Percentiles rank a stretch among this genome's conserved stretches.
phyloP scores from a whole-genome alignment of 2,797 vertebrate genomes.

The Protonibea diacanthus region DNA sequence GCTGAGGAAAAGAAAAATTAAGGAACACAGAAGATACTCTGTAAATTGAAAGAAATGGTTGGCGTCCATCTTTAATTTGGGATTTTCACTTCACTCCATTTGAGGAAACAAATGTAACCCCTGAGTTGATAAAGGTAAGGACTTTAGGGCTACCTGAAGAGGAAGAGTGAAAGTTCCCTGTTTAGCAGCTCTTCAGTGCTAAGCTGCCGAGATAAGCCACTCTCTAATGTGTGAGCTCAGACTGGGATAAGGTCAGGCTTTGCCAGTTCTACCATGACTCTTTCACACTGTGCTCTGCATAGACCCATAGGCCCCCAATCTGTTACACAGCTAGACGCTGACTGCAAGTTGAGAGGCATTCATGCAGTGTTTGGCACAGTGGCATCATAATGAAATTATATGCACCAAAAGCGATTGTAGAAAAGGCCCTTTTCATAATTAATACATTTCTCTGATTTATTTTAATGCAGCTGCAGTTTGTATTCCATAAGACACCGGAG shows the following conservation, averaged over 20 bases:
- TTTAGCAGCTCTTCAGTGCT: conserved; percentile 47
- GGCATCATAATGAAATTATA: conserved; percentile 66
- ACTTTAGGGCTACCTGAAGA: conserved; percentile 40
- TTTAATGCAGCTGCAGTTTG: conserved; percentile 16
- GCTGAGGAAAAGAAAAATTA: background rate
- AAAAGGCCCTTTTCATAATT: conserved; percentile 5
- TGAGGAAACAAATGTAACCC: background rate
- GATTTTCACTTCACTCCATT: background rate
- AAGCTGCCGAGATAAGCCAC: conserved; percentile 53
- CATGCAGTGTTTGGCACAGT: conserved; percentile 60
- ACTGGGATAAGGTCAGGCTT: conserved; percentile 61
- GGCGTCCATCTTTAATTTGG: background rate
- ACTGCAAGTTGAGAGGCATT: conserved; percentile 60
- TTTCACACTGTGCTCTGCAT: conserved; percentile 59
- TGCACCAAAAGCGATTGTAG: conserved; percentile 36
- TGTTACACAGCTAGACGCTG: conserved; percentile 71
- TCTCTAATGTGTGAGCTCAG: conserved; percentile 53
- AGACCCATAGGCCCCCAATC: conserved; percentile 61
- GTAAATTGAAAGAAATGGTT: background rate
- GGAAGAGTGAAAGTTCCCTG: conserved; percentile 47
- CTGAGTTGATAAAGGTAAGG: conserved; percentile 16
- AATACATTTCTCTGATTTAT: conserved; percentile 18
- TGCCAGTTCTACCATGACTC: conserved; percentile 55
- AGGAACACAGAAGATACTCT: background rate
- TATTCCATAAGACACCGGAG: background rate